phyloP scores from a whole-genome alignment of 1,140 invertebrate species.

The Drosophila athabasca region DNA sequence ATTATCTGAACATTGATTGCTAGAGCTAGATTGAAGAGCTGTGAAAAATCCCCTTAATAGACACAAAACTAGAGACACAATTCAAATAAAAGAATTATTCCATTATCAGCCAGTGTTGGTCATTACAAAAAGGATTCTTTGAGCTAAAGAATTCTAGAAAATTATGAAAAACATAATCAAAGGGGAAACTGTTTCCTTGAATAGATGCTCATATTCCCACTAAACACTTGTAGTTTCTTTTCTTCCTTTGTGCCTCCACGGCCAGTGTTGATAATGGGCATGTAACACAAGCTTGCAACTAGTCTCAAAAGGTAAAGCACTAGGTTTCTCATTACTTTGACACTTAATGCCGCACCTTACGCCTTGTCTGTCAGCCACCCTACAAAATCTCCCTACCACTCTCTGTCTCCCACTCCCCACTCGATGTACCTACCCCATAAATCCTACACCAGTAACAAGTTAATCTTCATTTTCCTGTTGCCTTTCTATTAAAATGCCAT shows the following conservation, averaged over 20 bases:
- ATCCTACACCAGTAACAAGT: conserved; percentile 51
- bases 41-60: no score
- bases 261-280: conserved; percentile 12
- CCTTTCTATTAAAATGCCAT: conserved; percentile 72
- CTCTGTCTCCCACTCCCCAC: background rate
- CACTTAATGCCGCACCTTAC: background rate
- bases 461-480: conserved; percentile 73
- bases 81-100: no score
- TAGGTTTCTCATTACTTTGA: conserved; percentile 21
- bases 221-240: background rate
- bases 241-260: no score
- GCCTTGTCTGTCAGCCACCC: conserved; percentile 14
- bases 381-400: background rate
- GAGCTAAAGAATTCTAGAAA: no score
- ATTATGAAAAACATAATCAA: no score
- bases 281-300: conserved; percentile 4
- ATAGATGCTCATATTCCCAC: no score
- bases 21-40: no score
- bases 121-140: no score
- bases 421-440: conserved; percentile 4
- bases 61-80: no score
- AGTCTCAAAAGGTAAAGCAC: conserved; percentile 6
- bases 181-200: no score
- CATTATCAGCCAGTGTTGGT: no score
- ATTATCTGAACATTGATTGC: no score